phyloP scores from a whole-genome alignment of 1,140 invertebrate species.

The Procambarus clarkii region DNA sequence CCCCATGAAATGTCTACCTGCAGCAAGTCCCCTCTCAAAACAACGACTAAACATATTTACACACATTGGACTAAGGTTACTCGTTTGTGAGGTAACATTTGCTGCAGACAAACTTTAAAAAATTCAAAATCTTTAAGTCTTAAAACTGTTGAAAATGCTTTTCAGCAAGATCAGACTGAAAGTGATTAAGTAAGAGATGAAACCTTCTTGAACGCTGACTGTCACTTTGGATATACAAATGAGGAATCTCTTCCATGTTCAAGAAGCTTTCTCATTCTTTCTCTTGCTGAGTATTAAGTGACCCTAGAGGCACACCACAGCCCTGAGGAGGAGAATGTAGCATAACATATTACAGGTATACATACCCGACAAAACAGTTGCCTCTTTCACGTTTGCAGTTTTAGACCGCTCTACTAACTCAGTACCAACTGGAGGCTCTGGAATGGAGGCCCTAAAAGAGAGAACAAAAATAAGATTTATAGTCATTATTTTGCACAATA shows the following conservation, averaged over 20 bases:
- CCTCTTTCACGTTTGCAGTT: slow-evolving; percentile 1
- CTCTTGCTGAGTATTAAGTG: slow-evolving; percentile 61
- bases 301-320: slow-evolving; percentile 53
- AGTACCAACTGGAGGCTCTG: slow-evolving; percentile 30
- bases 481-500: background rate
- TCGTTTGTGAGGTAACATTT: background rate
- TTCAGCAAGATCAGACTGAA: slow-evolving; percentile 63
- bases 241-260: slow-evolving; percentile 27
- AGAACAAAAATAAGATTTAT: slow-evolving; percentile 12
- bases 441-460: slow-evolving; percentile 41
- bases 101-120: slow-evolving; percentile 61
- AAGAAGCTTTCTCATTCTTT: slow-evolving; percentile 48
- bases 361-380: slow-evolving; percentile 63
- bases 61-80: background rate
- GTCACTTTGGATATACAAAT: slow-evolving; percentile 4
- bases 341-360: slow-evolving; percentile 17
- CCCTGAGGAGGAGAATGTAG: slow-evolving; percentile 21
- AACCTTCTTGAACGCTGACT: slow-evolving; percentile 43
- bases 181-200: slow-evolving; percentile 39
- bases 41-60: too few relatives aligned
- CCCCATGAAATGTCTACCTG: slow-evolving; percentile 58
- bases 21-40: slow-evolving; percentile 21
- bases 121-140: slow-evolving; percentile 66
- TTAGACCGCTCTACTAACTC: slow-evolving; percentile 28
- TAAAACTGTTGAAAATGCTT: slow-evolving; percentile 51